A percentile compares a stretch with the other conserved stretches of the same genome.
Conservation (phyloP, 2,113 vertebrate species). For the Cheilinus undulatus region DNA sequence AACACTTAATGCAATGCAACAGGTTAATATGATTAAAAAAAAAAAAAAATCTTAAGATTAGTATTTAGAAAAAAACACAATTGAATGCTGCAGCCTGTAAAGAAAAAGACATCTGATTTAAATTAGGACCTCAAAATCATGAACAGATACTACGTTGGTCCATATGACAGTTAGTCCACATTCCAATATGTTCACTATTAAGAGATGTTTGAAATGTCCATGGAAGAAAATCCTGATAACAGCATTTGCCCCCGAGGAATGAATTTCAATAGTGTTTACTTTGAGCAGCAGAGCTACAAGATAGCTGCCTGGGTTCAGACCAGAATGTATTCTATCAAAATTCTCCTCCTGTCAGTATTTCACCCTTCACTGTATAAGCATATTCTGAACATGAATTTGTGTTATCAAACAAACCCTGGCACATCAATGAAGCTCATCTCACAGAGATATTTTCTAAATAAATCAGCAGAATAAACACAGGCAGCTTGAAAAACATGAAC, state of each 20-base stretch:
- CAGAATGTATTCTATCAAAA: conserved; percentile 75
- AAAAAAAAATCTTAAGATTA: neutral
- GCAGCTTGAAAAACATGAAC: conserved; percentile 77
- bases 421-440: conserved; percentile 82
- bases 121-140: neutral
- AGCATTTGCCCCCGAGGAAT: conserved; percentile 28
- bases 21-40: neutral
- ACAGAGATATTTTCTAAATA: conserved; percentile 79
- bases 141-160: neutral
- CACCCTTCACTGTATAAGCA: conserved; percentile 73
- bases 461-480: conserved; percentile 84
- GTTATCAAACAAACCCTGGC: conserved; percentile 81
- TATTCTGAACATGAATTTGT: conserved; percentile 77
- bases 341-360: conserved; percentile 68
- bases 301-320: conserved; percentile 66
- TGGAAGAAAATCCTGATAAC: conserved; percentile 36
- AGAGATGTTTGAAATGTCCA: conserved; percentile 44
- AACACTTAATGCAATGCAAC: too few species aligned
- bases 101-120: neutral
- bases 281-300: conserved; percentile 57
- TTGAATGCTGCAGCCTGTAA: neutral
- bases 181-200: conserved; percentile 31
- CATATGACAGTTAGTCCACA: conserved; percentile 9
- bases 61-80: neutral
- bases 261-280: conserved; percentile 68